Percentiles rank a stretch among this genome's conserved stretches.
These are phyloP conservation scores for Thinocorus orbignyianus DNA, from an alignment of 2,113 vertebrate genomes.

Conservation along the genomic window DNA sequence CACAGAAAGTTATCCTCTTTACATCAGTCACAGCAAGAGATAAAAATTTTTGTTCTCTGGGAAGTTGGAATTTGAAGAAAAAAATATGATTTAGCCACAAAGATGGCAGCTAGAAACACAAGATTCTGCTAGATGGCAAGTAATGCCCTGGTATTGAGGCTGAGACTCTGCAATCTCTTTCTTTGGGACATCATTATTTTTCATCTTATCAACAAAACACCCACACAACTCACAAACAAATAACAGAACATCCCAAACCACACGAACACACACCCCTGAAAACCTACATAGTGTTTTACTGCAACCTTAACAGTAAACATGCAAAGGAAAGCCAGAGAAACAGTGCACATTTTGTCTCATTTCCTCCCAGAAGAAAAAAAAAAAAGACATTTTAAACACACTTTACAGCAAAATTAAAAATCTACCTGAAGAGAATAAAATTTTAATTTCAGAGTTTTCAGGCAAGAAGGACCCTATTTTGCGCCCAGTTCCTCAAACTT, in stretches of 20 bases:
- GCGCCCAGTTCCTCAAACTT: neutral
- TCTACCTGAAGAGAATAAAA: neutral
- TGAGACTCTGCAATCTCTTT: neutral
- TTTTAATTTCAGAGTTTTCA: neutral
- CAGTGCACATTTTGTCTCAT: neutral
- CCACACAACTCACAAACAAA: neutral
- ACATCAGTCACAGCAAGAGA: neutral
- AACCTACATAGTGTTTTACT: fast-evolving
- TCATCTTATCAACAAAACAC: neutral
- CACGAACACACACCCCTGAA: neutral
- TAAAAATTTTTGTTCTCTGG: neutral
- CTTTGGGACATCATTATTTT: neutral
- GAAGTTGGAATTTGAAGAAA: neutral
- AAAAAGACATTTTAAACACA: neutral
- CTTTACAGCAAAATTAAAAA: neutral
- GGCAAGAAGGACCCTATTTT: neutral
- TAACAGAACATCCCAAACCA: fast-evolving
- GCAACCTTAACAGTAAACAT: neutral
- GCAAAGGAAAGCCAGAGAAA: neutral
- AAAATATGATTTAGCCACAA: neutral
- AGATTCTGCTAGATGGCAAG: neutral
- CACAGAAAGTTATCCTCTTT: neutral
- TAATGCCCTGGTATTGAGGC: neutral
- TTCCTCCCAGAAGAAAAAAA: neutral
- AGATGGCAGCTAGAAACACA: neutral